A percentile compares a stretch with the other conserved stretches of the same genome.
Conservation (phyloP, 2,888 invertebrate species). For the Pemphredon lugubris region DNA sequence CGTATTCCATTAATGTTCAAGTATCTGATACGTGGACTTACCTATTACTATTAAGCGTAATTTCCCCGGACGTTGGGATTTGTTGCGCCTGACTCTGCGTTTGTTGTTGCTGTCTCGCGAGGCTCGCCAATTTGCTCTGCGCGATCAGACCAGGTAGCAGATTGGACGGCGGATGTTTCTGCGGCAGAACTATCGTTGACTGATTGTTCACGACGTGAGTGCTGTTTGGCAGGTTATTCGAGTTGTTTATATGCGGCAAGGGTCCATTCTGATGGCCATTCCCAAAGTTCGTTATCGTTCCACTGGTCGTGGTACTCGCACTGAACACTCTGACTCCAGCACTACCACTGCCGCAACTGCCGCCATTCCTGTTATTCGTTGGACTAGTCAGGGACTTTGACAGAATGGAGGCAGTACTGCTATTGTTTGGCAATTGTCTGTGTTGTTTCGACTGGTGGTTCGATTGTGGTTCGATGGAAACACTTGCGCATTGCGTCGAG, state of each 20-base stretch:
- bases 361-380: conserved; percentile 73
- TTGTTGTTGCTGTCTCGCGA: conserved; percentile 76
- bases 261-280: conserved; percentile 79
- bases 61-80: conserved; percentile 80
- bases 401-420: conserved; percentile 73
- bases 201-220: conserved; percentile 73
- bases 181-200: conserved; percentile 75
- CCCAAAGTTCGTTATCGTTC: conserved; percentile 73
- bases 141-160: conserved; percentile 76
- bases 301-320: conserved; percentile 59
- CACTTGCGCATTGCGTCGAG: conserved; percentile 66
- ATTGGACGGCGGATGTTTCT: conserved; percentile 79
- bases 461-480: conserved; percentile 59
- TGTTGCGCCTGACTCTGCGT: conserved; percentile 73
- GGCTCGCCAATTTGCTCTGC: conserved; percentile 77
- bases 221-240: conserved; percentile 72
- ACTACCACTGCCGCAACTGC: conserved; percentile 58
- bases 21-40: too few relatives aligned
- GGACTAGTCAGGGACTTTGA: conserved; percentile 80
- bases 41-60: conserved; percentile 85
- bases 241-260: conserved; percentile 68
- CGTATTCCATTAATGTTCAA: too few relatives aligned
- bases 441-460: conserved; percentile 70
- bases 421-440: conserved; percentile 73
- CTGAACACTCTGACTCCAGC: conserved; percentile 67